Conservation (phyloP, 2,888 invertebrate genomes). For the Ceriagrion tenellum region DNA sequence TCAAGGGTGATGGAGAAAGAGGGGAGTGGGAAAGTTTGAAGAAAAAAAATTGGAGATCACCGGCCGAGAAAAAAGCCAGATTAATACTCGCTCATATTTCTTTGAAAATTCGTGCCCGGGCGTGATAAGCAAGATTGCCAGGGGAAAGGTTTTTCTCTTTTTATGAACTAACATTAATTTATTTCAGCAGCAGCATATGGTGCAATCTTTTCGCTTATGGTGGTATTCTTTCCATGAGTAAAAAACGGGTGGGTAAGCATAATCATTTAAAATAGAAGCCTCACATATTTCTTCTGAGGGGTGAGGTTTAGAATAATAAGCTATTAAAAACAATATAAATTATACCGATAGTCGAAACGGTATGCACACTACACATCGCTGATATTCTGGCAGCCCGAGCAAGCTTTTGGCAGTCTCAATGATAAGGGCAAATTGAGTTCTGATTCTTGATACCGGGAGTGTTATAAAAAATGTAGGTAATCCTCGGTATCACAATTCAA, state of each 20-base stretch:
- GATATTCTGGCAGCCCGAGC: neutral
- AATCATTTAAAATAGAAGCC: neutral
- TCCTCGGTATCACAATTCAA: too few species aligned
- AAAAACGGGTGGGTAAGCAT: neutral
- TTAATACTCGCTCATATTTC: slow-evolving; percentile 39
- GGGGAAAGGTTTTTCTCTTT: neutral
- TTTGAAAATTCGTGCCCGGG: slow-evolving; percentile 15
- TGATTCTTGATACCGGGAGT: too few species aligned
- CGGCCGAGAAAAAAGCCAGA: slow-evolving; percentile 14
- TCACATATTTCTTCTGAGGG: neutral
- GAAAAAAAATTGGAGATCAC: slow-evolving; percentile 21
- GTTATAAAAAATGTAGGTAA: too few species aligned
- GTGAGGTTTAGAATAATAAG: neutral
- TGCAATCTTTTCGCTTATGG: slow-evolving; percentile 9
- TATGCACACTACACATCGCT: neutral
- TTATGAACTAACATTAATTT: neutral
- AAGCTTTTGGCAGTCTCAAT: too few species aligned
- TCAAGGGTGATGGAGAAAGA: slow-evolving; percentile 3
- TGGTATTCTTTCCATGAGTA: neutral
- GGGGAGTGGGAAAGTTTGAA: neutral
- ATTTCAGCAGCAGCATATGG: slow-evolving; percentile 22
- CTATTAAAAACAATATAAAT: neutral
- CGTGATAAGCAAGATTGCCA: neutral
- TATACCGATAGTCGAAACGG: neutral
- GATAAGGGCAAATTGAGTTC: too few species aligned